Evolutionary conservation across 2,797 vertebrate species (phyloP).

Genomic region (Melanotaenia trifasciata): DNA sequence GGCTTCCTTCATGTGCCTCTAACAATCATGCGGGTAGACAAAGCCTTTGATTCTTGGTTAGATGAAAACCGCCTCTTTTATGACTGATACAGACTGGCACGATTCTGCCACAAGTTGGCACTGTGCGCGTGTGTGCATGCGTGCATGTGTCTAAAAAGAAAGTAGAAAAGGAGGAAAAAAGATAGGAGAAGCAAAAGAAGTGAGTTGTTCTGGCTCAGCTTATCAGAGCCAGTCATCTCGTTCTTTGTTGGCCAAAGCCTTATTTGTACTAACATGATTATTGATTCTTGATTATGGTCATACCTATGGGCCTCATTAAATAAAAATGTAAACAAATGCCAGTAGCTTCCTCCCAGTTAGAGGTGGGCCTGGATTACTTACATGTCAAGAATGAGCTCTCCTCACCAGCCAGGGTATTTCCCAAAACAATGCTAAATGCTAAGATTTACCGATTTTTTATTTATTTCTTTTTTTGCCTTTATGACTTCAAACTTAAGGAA

Average conservation of each 20-base stretch:
- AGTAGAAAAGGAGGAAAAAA: background rate
- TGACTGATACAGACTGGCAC: constrained; percentile 39
- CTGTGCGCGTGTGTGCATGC: background rate
- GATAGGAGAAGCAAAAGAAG: constrained; percentile 4
- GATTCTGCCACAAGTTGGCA: constrained; percentile 18
- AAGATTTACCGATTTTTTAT: background rate
- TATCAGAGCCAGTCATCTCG: constrained; percentile 53
- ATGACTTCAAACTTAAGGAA: background rate
- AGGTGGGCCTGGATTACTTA: constrained; percentile 71
- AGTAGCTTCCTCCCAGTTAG: constrained; percentile 65
- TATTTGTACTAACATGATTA: constrained; percentile 67
- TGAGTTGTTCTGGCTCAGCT: constrained; percentile 39
- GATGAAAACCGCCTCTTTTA: constrained; percentile 60
- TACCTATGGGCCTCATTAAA: constrained; percentile 84
- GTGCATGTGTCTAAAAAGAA: background rate
- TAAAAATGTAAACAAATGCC: constrained; percentile 84
- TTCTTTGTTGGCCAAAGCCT: constrained; percentile 54
- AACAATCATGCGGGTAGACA: constrained; percentile 65
- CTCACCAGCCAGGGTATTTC: constrained; percentile 50
- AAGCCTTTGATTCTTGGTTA: constrained; percentile 67
- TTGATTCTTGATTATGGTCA: constrained; percentile 81
- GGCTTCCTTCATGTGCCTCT: constrained; percentile 59
- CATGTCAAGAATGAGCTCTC: constrained; percentile 75
- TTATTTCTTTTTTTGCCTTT: background rate
- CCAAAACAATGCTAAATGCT: constrained; percentile 26